Evolutionary conservation across 53 echinoderm and acorn worm genomes (phyloP), one percentile per base, ranked within the genome.

Genomic region (Echinometra lucunter): DNA sequence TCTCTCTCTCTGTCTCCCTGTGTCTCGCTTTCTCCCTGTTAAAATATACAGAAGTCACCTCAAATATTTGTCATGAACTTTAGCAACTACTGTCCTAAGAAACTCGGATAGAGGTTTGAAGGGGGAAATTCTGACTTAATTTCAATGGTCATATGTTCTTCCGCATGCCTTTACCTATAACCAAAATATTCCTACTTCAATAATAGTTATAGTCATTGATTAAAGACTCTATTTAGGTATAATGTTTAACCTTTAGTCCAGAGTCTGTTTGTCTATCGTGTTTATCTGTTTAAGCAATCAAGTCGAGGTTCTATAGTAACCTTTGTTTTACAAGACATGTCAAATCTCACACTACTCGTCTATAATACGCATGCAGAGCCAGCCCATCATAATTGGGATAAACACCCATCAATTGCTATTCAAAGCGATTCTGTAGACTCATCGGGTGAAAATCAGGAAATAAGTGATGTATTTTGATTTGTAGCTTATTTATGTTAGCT

Each of bases 221-320:
- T 78, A 78, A 78, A 44, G 16, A 81, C 42, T 81, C n/a, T n/a
- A n/a, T 44, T 85, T 47, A 47, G 49, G 81, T 85, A 28, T 85
- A 85, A 85, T 85, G 49, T 49, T 85, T 85, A 85, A 85, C 85
- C 85, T 49, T 85, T 85, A 83, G 85, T n/a, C 53, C 28, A 45
- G 81, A 49, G 85, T 85, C 49, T 3, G 49, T 9, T 28, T 85
- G 85, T 85, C 49, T 49, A 30, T 40, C 47, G 85, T 85, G 53
- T 85, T 89, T 89, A 89, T 89, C 89, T 60, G 89, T 89, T 89
- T 60, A 89, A 37, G 40, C 60, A 89, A 89, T 89, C 58, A 89
- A 18, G 60, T 25, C 89, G 89, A 85, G 85, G 85, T 49, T 49
- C 45, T 85, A 8, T 12, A 1, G 23, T 81, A 81, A 85, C 85